A percentile compares a stretch with the other conserved stretches of the same genome.
Evolutionary conservation across 2,888 invertebrate species (phyloP).

Genomic region (Nymphalis urticae): DNA sequence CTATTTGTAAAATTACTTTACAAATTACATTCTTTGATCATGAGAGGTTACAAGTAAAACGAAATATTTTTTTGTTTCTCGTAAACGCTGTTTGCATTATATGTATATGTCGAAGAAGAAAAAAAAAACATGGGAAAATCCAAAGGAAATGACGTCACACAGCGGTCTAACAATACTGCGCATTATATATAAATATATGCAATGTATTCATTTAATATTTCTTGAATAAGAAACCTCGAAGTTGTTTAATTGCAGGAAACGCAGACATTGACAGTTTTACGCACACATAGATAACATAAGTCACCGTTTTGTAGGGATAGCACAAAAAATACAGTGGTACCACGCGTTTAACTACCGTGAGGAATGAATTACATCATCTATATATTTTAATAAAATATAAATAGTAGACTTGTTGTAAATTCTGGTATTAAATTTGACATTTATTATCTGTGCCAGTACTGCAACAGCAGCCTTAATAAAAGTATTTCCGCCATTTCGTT

Average conservation of each 20-base stretch:
- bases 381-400: too few relatives aligned
- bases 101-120: not conserved
- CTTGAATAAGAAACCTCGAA: conserved; percentile 48
- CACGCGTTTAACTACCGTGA: not conserved
- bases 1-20: too few relatives aligned
- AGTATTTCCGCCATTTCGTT: too few relatives aligned
- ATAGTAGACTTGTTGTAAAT: too few relatives aligned
- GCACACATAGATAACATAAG: conserved; percentile 48
- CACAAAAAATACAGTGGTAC: conserved; percentile 40
- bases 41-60: too few relatives aligned
- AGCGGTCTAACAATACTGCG: conserved; percentile 38
- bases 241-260: conserved; percentile 66
- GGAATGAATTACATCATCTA: too few relatives aligned
- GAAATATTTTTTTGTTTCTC: too few relatives aligned
- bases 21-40: too few relatives aligned
- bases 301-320: conserved; percentile 47
- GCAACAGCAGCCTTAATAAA: too few relatives aligned
- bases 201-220: conserved; percentile 38
- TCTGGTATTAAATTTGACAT: too few relatives aligned
- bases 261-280: conserved; percentile 44
- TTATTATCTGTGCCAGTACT: too few relatives aligned
- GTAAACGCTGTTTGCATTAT: too few relatives aligned
- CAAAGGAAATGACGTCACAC: conserved; percentile 42
- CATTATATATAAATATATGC: conserved; percentile 30
- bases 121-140: conserved; percentile 34